Evolutionary conservation across 2,797 vertebrate genomes (phyloP), one percentile per base, ranked within the genome.

Genomic region (Malacoraja senta): DNA sequence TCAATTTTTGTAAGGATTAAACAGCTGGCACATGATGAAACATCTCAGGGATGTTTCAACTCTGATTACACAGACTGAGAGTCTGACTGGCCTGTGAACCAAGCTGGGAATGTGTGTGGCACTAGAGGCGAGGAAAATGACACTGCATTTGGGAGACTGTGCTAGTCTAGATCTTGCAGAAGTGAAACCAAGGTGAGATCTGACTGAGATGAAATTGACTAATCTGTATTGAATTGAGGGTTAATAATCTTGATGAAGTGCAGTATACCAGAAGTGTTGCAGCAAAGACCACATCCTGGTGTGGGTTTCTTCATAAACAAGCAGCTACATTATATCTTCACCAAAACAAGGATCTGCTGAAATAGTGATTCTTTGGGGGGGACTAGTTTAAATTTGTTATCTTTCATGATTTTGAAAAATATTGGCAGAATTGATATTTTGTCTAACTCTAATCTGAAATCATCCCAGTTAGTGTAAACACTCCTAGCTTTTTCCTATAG

Each of bases 261-360:
- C 53, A 78, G 32, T 53, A 10, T 10, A 8, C 53, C 44, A 29
- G 44, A 58, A 61, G 44, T 58, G 44, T 29, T 24, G 81, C 24
- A 61, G 35, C 9, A 58, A 53, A 84, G 53, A 84, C 81, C 81
- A 84, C 81, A 84, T 83, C 80, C 81, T 84, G 81, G 26, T 84
- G 81, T 29, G 53, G 81, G 44, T 84, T 84, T 58, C 21, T 58
- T 78, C 80, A 17, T 58, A 21, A 58, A 58, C 76, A 80, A 38
- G 38, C 78, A 80, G 38, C 32, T 35, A 35, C 44, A 21, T 44
- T 1, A 8, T 38, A 21, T 19, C 38, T 38, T 53, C 35, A 38
- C 80, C 24, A 21, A 44, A 38, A 7, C 8, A 58, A 84, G 61
- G 21, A 29, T 84, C 24, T 53, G 8, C 44, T 84, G 81, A 78